Percentiles rank a stretch among this genome's conserved stretches.
phyloP scores from a whole-genome alignment of 2,797 vertebrate genomes.

The Poeciliopsis gracilis region DNA sequence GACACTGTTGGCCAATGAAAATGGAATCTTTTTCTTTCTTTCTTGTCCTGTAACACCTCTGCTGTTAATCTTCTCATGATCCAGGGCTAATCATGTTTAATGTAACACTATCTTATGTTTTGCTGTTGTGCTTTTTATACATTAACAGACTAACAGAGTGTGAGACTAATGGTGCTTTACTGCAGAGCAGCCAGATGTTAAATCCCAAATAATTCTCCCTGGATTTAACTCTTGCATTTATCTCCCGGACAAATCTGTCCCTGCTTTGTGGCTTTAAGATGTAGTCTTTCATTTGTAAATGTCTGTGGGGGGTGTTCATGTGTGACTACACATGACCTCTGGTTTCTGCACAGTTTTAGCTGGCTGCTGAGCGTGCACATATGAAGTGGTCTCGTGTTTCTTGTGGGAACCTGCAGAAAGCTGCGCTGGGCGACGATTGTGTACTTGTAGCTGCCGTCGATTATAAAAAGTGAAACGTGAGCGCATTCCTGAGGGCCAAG shows the following conservation, averaged over 20 bases:
- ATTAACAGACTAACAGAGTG: conserved; percentile 53
- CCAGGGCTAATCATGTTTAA: conserved; percentile 50
- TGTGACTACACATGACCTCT: conserved; percentile 62
- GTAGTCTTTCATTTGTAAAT: conserved; percentile 60
- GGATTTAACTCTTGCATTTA: conserved; percentile 71
- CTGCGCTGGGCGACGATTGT: conserved; percentile 49
- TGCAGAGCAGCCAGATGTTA: conserved; percentile 72
- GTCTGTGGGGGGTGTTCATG: conserved; percentile 53
- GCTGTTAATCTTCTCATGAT: conserved; percentile 16
- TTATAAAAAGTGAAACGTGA: conserved; percentile 80
- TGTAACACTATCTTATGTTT: conserved; percentile 29
- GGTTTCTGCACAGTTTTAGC: conserved; percentile 47
- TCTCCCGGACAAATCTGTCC: conserved; percentile 67
- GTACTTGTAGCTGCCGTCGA: conserved; percentile 65
- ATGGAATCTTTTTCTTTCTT: neutral
- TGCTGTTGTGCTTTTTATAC: conserved; percentile 56
- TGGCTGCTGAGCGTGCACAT: conserved; percentile 38
- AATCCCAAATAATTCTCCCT: conserved; percentile 71
- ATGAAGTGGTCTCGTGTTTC: conserved; percentile 66
- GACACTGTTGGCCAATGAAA: neutral
- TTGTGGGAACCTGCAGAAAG: conserved; percentile 68
- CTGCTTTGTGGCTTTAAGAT: conserved; percentile 58
- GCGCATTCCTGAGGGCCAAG: conserved; percentile 71
- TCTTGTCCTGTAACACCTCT: conserved; percentile 13
- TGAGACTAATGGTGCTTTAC: conserved; percentile 49